Conservation (phyloP, 2,888 invertebrate species). For the Pardosa pseudoannulata region DNA sequence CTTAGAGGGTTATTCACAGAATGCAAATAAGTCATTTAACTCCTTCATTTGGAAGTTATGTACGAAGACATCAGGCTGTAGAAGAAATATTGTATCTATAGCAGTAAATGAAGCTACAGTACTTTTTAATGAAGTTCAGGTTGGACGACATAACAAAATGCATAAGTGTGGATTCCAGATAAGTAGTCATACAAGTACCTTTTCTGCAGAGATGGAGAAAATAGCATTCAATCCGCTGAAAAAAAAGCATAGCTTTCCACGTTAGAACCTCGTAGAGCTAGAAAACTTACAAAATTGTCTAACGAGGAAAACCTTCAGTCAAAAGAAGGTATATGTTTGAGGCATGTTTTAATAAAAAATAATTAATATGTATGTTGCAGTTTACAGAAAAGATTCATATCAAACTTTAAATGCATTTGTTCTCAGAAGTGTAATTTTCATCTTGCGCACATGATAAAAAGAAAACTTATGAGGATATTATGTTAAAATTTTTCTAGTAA, state of each 20-base stretch:
- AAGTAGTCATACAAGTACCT: neutral
- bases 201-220: neutral
- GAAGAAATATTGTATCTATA: neutral
- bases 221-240: neutral
- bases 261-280: neutral
- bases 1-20: conserved; percentile 35
- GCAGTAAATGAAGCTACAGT: conserved; percentile 12
- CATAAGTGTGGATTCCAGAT: neutral
- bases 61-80: conserved; percentile 20
- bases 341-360: too few species aligned
- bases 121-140: conserved; percentile 15
- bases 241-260: neutral
- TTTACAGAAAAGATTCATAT: too few species aligned
- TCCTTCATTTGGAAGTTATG: conserved; percentile 7
- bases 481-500: too few species aligned
- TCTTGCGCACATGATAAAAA: too few species aligned
- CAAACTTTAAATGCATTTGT: too few species aligned
- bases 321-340: neutral
- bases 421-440: too few species aligned
- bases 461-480: too few species aligned
- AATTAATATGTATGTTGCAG: too few species aligned
- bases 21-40: conserved; percentile 34
- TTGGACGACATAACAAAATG: neutral
- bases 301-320: neutral
- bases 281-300: neutral